Percentiles rank a stretch among this genome's conserved stretches.
Evolutionary conservation across 2,797 vertebrate genomes (phyloP).

Genomic region (Acridotheres tristis): DNA sequence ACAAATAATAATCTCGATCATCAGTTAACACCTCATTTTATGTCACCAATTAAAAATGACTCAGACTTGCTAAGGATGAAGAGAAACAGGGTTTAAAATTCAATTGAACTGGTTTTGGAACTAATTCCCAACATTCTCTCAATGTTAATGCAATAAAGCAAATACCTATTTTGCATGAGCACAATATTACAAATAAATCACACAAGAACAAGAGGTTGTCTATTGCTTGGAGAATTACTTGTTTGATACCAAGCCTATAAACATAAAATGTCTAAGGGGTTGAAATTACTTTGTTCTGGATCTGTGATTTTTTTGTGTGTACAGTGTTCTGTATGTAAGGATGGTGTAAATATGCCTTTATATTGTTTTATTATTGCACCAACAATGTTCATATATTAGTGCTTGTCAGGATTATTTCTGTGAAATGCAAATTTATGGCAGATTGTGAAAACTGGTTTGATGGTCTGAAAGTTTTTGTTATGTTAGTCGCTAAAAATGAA

Average conservation of each 20-base stretch:
- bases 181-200: conserved; percentile 76
- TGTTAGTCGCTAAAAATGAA: conserved; percentile 69
- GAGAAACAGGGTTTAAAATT: conserved; percentile 64
- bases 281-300: conserved; percentile 71
- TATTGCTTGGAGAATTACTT: conserved; percentile 73
- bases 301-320: conserved; percentile 76
- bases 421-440: conserved; percentile 73
- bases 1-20: conserved; percentile 37
- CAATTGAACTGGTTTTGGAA: conserved; percentile 47
- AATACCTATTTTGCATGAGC: conserved; percentile 80
- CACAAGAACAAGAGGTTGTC: conserved; percentile 68
- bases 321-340: conserved; percentile 73
- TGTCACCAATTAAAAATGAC: conserved; percentile 48
- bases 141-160: conserved; percentile 79
- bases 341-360: conserved; percentile 81
- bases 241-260: conserved; percentile 69
- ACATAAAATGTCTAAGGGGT: conserved; percentile 58
- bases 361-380: conserved; percentile 71
- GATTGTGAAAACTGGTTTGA: conserved; percentile 75
- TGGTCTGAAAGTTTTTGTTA: conserved; percentile 73
- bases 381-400: conserved; percentile 70
- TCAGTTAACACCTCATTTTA: conserved; percentile 53
- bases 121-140: conserved; percentile 60
- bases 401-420: conserved; percentile 75
- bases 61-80: conserved; percentile 56